Evolutionary conservation across 2,797 vertebrate species (phyloP).

Genomic region (Sebastes nivosus): DNA sequence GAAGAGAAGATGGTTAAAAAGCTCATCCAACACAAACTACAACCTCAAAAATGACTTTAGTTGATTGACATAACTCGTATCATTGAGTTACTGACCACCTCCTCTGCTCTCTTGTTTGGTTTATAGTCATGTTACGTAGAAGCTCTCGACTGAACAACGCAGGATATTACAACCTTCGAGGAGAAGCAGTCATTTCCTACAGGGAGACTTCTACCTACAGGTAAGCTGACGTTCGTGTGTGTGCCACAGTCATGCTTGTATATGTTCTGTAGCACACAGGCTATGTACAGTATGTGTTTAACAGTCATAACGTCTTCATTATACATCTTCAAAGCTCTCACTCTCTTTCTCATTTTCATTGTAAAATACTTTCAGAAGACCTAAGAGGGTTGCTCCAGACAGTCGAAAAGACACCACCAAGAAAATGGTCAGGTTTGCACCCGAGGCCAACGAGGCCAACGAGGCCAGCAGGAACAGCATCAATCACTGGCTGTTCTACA

Average conservation of each 20-base stretch:
- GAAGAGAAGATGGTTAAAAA: too few species aligned
- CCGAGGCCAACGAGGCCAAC: too few species aligned
- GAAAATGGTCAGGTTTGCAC: too few species aligned
- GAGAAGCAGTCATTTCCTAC: fast-evolving
- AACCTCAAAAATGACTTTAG: too few species aligned
- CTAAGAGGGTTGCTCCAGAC: fast-evolving
- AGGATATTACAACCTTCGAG: neutral
- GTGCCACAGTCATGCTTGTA: neutral
- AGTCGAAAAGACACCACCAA: too few species aligned
- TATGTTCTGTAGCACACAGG: neutral
- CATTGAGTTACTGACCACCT: neutral
- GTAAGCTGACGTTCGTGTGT: neutral
- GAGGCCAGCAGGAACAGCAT: too few species aligned
- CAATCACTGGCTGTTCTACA: neutral
- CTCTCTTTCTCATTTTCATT: neutral
- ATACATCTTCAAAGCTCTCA: neutral
- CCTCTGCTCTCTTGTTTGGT: neutral
- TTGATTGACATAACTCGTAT: neutral
- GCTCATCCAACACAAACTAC: too few species aligned
- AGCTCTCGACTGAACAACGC: fast-evolving
- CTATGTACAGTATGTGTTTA: neutral
- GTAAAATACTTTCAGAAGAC: neutral
- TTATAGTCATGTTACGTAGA: neutral
- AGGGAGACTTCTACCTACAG: neutral
- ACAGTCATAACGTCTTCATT: neutral